Percentiles rank a stretch among this genome's conserved stretches.
phyloP scores from a whole-genome alignment of 2,113 vertebrate species.

The Sinocyclocheilus maitianheensis region DNA sequence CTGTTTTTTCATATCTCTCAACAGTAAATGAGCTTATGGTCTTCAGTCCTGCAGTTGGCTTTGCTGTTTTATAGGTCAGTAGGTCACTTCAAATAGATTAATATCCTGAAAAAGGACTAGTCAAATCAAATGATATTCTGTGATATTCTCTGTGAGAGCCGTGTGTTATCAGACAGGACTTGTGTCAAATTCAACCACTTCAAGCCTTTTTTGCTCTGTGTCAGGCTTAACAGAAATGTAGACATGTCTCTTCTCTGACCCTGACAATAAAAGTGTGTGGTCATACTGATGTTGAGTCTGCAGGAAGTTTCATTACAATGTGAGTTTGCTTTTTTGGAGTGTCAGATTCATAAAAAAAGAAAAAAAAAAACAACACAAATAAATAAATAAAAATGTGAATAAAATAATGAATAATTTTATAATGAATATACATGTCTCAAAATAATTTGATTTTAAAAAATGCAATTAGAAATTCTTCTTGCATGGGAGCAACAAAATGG shows the following conservation, averaged over 20 bases:
- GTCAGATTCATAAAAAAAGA: neutral
- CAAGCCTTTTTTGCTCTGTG: conserved; percentile 30
- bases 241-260: conserved; percentile 4
- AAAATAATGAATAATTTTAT: neutral
- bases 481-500: neutral
- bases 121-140: conserved; percentile 21
- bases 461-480: neutral
- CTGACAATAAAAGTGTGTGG: conserved; percentile 32
- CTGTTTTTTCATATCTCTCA: conserved; percentile 60
- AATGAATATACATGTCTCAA: neutral
- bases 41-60: conserved; percentile 64
- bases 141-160: neutral
- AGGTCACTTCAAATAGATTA: conserved; percentile 66
- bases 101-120: conserved; percentile 52
- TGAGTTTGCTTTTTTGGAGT: neutral
- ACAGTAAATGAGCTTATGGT: conserved; percentile 69
- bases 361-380: neutral
- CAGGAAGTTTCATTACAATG: neutral
- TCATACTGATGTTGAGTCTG: conserved; percentile 10
- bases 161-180: conserved; percentile 46
- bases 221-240: conserved; percentile 17
- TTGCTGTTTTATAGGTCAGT: conserved; percentile 71
- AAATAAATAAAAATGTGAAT: neutral
- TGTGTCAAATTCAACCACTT: conserved; percentile 42
- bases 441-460: neutral